These are phyloP conservation scores for Microtus pennsylvanicus DNA, from an alignment of 2,113 vertebrate species.

Conservation along the genomic window DNA sequence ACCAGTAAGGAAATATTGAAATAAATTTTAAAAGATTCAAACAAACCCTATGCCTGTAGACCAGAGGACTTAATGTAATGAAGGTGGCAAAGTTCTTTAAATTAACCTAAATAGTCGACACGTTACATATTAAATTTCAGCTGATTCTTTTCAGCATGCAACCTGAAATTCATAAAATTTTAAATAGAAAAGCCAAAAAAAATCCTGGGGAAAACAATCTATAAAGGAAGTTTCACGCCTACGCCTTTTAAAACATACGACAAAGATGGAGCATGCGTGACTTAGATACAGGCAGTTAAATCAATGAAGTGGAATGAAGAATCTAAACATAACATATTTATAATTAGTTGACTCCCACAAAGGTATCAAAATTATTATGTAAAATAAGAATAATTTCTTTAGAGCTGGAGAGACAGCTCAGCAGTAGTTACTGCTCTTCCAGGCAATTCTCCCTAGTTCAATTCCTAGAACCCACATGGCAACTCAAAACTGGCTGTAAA, in stretches of 20 bases:
- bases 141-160: neutral
- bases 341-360: neutral
- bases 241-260: constrained; percentile 4
- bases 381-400: neutral
- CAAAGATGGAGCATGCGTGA: neutral
- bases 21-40: constrained; percentile 15
- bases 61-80: neutral
- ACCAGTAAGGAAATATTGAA: neutral
- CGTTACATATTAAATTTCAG: neutral
- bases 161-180: neutral
- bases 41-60: neutral
- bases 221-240: neutral
- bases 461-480: neutral
- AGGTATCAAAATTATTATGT: neutral
- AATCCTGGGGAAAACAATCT: neutral
- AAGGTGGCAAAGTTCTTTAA: neutral
- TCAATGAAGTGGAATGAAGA: neutral
- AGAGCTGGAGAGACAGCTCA: neutral
- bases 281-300: neutral
- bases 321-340: constrained; percentile 5
- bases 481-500: neutral
- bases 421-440: neutral
- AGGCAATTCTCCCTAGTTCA: neutral
- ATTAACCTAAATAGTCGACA: neutral
- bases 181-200: constrained; percentile 27